These are phyloP conservation scores for Brachyptera risi DNA, from an alignment of 2,888 invertebrate species.

Conservation along the genomic window DNA sequence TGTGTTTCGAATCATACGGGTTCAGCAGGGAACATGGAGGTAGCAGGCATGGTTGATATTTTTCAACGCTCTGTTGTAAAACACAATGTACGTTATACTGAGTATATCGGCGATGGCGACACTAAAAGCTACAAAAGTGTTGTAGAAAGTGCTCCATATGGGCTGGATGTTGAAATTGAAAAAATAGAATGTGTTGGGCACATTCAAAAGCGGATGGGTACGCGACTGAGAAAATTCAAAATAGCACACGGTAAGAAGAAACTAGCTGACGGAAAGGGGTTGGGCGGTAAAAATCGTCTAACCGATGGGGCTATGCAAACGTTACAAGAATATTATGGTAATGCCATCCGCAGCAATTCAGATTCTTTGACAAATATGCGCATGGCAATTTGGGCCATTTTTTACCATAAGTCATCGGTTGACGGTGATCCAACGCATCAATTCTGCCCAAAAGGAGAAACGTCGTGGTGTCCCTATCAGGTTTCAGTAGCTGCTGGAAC, in stretches of 20 bases:
- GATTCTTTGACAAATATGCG: background rate
- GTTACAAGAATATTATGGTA: background rate
- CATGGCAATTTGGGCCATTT: background rate
- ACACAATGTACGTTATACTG: constrained; percentile 18
- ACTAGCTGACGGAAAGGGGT: background rate
- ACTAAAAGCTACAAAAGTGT: background rate
- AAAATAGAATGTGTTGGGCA: background rate
- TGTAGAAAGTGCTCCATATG: background rate
- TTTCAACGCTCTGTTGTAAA: constrained; percentile 27
- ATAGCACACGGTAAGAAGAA: background rate
- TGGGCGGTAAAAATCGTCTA: background rate
- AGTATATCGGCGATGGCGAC: background rate
- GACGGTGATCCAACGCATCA: background rate
- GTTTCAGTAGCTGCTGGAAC: background rate
- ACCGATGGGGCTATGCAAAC: background rate
- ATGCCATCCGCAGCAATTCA: background rate
- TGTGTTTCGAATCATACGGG: constrained; percentile 32
- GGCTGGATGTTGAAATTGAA: background rate
- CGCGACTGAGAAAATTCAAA: constrained; percentile 4
- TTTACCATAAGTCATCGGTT: background rate
- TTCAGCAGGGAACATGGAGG: constrained; percentile 33
- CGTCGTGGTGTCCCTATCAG: background rate
- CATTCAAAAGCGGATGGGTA: constrained; percentile 10
- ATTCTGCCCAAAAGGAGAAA: background rate
- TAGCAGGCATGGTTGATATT: constrained; percentile 29